Conservation (phyloP, 2,888 invertebrate genomes). For the Nephrocerus scutellatus region DNA sequence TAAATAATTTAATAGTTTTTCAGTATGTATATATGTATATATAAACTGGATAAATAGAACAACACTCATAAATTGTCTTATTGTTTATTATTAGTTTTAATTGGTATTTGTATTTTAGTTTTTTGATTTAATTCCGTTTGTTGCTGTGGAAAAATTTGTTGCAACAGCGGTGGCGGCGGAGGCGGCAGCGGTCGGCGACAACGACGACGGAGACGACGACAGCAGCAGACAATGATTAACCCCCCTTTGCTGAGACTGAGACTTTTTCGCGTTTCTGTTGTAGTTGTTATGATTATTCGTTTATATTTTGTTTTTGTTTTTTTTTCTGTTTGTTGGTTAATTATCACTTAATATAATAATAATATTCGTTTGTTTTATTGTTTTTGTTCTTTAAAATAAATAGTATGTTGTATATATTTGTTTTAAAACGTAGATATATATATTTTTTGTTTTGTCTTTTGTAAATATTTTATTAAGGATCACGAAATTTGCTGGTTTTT, state of each 20-base stretch:
- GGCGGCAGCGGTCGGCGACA: too few relatives aligned
- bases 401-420: conserved; percentile 12
- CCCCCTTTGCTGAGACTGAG: too few relatives aligned
- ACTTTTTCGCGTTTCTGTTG: too few relatives aligned
- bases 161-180: too few relatives aligned
- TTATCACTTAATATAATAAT: too few relatives aligned
- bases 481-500: conserved; percentile 2
- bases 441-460: conserved; percentile 10
- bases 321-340: not conserved
- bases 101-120: not conserved
- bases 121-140: too few relatives aligned
- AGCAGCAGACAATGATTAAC: too few relatives aligned
- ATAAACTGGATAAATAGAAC: not conserved
- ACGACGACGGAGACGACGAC: too few relatives aligned
- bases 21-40: too few relatives aligned
- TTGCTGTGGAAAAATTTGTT: too few relatives aligned
- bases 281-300: too few relatives aligned
- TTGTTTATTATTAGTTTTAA: not conserved
- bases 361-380: conserved; percentile 5
- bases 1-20: conserved; percentile 5
- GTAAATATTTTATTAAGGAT: conserved; percentile 6
- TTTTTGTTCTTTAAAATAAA: conserved; percentile 19
- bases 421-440: conserved; percentile 9
- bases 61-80: conserved; percentile 2
- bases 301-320: not conserved